Evolutionary conservation across 2,797 vertebrate genomes (phyloP).

Genomic region (Notolabrus celidotus): DNA sequence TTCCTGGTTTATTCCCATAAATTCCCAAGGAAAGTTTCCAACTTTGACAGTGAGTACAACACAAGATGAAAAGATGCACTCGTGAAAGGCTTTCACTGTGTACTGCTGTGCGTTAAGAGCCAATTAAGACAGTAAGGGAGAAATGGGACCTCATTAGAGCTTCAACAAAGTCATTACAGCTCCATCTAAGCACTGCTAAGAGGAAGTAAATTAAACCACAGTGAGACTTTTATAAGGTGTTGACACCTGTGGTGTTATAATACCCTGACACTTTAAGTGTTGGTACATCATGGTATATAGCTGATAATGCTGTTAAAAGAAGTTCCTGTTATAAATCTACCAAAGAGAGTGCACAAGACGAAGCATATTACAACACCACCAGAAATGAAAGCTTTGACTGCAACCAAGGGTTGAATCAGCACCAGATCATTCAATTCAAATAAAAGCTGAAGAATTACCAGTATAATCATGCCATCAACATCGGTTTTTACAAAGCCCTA

Average conservation of each 20-base stretch:
- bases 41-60: not conserved
- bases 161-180: constrained; percentile 4
- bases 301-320: not conserved
- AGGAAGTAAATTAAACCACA: constrained; percentile 8
- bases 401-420: no score
- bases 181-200: not conserved
- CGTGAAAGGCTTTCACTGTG: not conserved
- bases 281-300: not conserved
- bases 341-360: not conserved
- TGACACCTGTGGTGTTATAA: not conserved
- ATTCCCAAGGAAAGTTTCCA: no score
- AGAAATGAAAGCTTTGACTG: no score
- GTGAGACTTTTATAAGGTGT: not conserved
- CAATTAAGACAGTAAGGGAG: not conserved
- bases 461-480: no score
- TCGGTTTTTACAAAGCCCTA: no score
- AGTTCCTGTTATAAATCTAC: not conserved
- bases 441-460: no score
- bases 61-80: not conserved
- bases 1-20: no score
- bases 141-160: constrained; percentile 5
- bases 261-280: not conserved
- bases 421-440: no score
- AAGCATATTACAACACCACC: not conserved
- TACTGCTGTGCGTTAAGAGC: constrained; percentile 2